Conservation (phyloP, 1,140 invertebrate genomes). For the Drosophila pseudoananassae region DNA sequence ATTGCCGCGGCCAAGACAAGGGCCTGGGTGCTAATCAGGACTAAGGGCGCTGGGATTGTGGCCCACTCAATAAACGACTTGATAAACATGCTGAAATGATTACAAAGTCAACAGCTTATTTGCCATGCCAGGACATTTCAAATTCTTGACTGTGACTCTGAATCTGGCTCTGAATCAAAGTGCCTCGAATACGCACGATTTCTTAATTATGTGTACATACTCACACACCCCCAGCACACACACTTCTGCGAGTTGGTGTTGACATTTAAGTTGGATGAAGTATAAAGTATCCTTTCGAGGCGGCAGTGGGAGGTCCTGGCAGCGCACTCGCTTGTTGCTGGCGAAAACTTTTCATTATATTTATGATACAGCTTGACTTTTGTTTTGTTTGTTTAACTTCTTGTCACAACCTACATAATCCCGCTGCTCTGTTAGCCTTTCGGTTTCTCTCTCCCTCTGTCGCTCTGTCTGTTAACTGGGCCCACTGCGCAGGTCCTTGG, state of each 20-base stretch:
- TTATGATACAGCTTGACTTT: conserved; percentile 72
- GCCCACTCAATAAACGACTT: conserved; percentile 46
- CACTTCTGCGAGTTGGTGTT: conserved; percentile 34
- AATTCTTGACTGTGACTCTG: conserved; percentile 26
- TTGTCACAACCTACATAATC: conserved; percentile 65
- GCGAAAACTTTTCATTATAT: conserved; percentile 67
- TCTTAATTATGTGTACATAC: conserved; percentile 76
- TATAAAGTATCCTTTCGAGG: conserved; percentile 32
- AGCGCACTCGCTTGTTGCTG: conserved; percentile 56
- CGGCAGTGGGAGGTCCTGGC: background rate
- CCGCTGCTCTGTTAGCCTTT: conserved; percentile 2
- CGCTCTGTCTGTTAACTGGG: conserved; percentile 23
- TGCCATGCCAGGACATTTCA: conserved; percentile 56
- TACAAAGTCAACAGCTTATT: conserved; percentile 76
- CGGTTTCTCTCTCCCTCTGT: conserved; percentile 19
- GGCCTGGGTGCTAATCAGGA: conserved; percentile 31
- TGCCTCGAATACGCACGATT: conserved; percentile 55
- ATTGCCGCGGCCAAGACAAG: conserved; percentile 46
- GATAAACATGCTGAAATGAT: conserved; percentile 68
- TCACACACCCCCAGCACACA: conserved; percentile 6
- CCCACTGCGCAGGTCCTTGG: conserved; percentile 60
- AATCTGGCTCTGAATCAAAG: conserved; percentile 41
- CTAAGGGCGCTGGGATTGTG: background rate
- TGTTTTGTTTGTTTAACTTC: conserved; percentile 79
- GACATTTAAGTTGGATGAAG: conserved; percentile 61